phyloP scores from a whole-genome alignment of 2,113 vertebrate species.

The Phaethornis superciliosus region DNA sequence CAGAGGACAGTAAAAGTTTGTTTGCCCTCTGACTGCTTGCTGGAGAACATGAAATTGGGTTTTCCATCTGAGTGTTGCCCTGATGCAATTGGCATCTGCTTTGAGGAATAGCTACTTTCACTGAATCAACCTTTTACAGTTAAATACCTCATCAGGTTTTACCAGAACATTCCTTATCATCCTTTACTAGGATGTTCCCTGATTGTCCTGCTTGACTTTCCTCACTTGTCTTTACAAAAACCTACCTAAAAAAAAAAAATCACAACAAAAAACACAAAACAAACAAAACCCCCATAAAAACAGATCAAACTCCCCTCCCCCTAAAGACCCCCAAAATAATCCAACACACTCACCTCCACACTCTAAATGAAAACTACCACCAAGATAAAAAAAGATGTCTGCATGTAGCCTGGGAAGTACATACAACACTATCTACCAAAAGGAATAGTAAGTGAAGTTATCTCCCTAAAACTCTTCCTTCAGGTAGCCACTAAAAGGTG shows the following conservation, averaged over 20 bases:
- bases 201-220: background rate
- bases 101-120: background rate
- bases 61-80: background rate
- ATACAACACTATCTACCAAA: no score
- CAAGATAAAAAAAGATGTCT: fast-evolving
- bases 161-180: background rate
- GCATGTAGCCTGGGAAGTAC: background rate
- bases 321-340: no score
- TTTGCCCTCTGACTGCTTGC: background rate
- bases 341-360: fast-evolving
- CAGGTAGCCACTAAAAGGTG: background rate
- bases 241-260: background rate
- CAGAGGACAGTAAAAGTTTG: background rate
- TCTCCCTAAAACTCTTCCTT: background rate
- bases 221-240: background rate
- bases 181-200: background rate
- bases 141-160: background rate
- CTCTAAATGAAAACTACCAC: background rate
- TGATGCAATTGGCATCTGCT: background rate
- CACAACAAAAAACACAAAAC: background rate
- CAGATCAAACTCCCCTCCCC: no score
- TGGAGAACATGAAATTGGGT: background rate
- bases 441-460: background rate
- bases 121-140: background rate
- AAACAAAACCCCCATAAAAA: background rate